These are phyloP conservation scores for Acipenser ruthenus DNA, from an alignment of 2,797 vertebrate genomes.

Conservation along the genomic window DNA sequence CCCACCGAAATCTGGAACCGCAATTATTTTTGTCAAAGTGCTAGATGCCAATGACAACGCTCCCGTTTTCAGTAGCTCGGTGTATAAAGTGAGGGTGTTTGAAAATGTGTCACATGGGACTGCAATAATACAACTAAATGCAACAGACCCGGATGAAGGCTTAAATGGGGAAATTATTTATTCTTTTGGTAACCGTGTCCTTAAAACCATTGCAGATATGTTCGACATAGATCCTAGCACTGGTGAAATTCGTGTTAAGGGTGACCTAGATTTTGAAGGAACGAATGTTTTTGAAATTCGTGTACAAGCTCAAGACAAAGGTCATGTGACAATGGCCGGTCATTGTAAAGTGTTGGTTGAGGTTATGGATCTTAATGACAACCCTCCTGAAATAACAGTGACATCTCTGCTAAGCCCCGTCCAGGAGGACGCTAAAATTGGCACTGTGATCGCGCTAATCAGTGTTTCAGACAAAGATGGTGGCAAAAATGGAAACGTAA, in stretches of 20 bases:
- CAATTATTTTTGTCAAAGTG: constrained; percentile 28
- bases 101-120: constrained; percentile 27
- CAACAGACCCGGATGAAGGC: constrained; percentile 33
- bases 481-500: constrained; percentile 35
- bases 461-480: constrained; percentile 37
- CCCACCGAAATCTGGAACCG: constrained; percentile 27
- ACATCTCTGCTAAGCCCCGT: constrained; percentile 51
- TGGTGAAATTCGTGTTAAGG: constrained; percentile 45
- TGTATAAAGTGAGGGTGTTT: constrained; percentile 25
- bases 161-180: constrained; percentile 20
- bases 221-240: constrained; percentile 31
- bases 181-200: constrained; percentile 17
- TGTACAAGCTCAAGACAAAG: constrained; percentile 45
- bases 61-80: constrained; percentile 29
- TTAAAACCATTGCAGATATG: constrained; percentile 13
- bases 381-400: constrained; percentile 51
- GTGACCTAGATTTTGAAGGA: constrained; percentile 48
- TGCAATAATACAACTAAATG: constrained; percentile 23
- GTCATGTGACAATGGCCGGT: constrained; percentile 36
- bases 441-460: constrained; percentile 37
- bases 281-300: constrained; percentile 41
- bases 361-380: no score
- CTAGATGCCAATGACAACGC: constrained; percentile 43
- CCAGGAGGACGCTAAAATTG: constrained; percentile 48
- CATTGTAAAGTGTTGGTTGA: constrained; percentile 44